Evolutionary conservation across 2,797 vertebrate species (phyloP).

Genomic region (Sebastes vulpes): DNA sequence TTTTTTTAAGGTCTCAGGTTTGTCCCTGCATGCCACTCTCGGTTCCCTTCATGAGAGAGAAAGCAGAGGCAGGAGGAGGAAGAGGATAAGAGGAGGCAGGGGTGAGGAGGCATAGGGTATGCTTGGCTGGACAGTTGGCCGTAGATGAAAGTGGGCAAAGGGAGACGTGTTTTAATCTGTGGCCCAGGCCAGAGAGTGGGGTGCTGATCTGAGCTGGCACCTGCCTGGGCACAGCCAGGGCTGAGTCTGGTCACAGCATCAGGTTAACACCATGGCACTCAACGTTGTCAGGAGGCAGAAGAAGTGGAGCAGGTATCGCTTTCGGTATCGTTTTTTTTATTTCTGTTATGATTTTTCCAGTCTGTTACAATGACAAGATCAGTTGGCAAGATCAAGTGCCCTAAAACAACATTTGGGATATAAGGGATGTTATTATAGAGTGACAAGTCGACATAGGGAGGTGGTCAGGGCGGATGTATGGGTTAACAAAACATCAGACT

Average conservation of each 20-base stretch:
- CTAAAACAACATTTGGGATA: neutral
- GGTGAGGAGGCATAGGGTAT: conserved; percentile 67
- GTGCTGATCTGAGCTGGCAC: conserved; percentile 74
- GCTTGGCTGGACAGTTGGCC: conserved; percentile 81
- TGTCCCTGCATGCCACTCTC: conserved; percentile 77
- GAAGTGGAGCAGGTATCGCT: conserved; percentile 8
- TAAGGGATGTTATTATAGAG: neutral
- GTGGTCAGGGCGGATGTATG: neutral
- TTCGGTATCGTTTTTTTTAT: neutral
- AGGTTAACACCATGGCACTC: conserved; percentile 34
- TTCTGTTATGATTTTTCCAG: neutral
- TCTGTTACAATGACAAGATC: neutral
- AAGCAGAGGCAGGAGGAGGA: conserved; percentile 65
- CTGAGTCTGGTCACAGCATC: conserved; percentile 48
- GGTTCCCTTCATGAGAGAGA: conserved; percentile 52
- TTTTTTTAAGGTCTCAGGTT: conserved; percentile 76
- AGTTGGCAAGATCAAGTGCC: neutral
- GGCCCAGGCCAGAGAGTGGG: conserved; percentile 62
- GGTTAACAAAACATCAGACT: neutral
- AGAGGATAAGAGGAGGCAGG: conserved; percentile 67
- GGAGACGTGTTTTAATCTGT: conserved; percentile 83
- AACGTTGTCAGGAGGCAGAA: conserved; percentile 16
- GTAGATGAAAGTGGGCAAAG: conserved; percentile 84
- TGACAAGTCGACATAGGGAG: neutral
- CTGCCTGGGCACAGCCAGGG: conserved; percentile 70